These are phyloP conservation scores for Orthonychiurus folsomi DNA, from an alignment of 2,888 invertebrate species.

Conservation along the genomic window DNA sequence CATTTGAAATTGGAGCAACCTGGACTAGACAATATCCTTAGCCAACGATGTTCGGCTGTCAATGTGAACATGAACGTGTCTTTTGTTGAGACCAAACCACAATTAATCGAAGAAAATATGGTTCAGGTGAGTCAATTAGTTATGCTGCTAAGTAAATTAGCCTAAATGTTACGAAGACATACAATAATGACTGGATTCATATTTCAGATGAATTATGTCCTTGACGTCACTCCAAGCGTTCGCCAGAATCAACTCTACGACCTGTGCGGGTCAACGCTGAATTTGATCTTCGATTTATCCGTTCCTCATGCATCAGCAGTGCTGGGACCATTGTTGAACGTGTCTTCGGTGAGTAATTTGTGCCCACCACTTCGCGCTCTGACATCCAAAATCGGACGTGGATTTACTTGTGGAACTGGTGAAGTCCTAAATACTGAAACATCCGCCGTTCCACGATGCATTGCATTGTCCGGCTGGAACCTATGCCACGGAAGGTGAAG, in stretches of 20 bases:
- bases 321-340: constrained; percentile 78
- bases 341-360: constrained; percentile 80
- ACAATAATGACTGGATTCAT: no score
- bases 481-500: constrained; percentile 80
- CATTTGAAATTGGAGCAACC: constrained; percentile 61
- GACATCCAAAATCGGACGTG: constrained; percentile 71
- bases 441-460: constrained; percentile 82
- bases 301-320: constrained; percentile 85
- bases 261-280: constrained; percentile 85
- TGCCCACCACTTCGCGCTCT: constrained; percentile 84
- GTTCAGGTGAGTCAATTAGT: constrained; percentile 76
- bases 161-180: no score
- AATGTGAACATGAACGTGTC: constrained; percentile 91
- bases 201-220: constrained; percentile 52
- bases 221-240: constrained; percentile 77
- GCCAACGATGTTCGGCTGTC: constrained; percentile 86
- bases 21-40: constrained; percentile 67
- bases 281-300: constrained; percentile 84
- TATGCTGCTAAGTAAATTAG: no score
- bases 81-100: constrained; percentile 72
- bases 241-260: constrained; percentile 87
- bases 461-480: constrained; percentile 95
- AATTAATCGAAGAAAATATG: constrained; percentile 72
- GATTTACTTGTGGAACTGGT: constrained; percentile 86
- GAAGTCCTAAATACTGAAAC: constrained; percentile 91